Conservation (phyloP, 1,140 invertebrate species). For the Gryon sp. region DNA sequence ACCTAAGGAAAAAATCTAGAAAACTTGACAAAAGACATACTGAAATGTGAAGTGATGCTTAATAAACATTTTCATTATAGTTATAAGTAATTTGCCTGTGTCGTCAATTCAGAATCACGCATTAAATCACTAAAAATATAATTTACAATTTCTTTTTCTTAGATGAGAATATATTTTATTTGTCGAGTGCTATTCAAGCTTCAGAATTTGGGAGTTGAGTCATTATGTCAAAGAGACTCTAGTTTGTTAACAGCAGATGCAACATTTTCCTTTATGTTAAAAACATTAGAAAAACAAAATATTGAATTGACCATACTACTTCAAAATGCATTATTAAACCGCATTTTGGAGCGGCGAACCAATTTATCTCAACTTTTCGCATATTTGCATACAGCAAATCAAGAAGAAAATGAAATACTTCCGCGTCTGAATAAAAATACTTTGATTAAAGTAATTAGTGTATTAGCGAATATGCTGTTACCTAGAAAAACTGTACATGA, state of each 20-base stretch:
- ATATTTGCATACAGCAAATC: not conserved
- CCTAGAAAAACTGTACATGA: too few relatives aligned
- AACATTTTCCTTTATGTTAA: not conserved
- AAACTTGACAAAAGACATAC: too few relatives aligned
- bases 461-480: too few relatives aligned
- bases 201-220: not conserved
- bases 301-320: not conserved
- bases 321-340: not conserved
- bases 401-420: not conserved
- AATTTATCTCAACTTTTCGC: not conserved
- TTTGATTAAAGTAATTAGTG: too few relatives aligned
- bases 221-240: not conserved
- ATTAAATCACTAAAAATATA: too few relatives aligned
- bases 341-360: slow-evolving; percentile 1
- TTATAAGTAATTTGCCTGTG: too few relatives aligned
- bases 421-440: too few relatives aligned
- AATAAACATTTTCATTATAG: too few relatives aligned
- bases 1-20: too few relatives aligned
- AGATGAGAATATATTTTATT: not conserved
- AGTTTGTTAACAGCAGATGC: slow-evolving; percentile 16
- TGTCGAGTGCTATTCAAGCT: not conserved
- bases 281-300: not conserved
- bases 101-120: too few relatives aligned
- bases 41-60: too few relatives aligned
- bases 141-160: slow-evolving; percentile 12